Base-by-base conservation (phyloP, 2,113 vertebrate genomes). In the Camelus dromedarius region DNA sequence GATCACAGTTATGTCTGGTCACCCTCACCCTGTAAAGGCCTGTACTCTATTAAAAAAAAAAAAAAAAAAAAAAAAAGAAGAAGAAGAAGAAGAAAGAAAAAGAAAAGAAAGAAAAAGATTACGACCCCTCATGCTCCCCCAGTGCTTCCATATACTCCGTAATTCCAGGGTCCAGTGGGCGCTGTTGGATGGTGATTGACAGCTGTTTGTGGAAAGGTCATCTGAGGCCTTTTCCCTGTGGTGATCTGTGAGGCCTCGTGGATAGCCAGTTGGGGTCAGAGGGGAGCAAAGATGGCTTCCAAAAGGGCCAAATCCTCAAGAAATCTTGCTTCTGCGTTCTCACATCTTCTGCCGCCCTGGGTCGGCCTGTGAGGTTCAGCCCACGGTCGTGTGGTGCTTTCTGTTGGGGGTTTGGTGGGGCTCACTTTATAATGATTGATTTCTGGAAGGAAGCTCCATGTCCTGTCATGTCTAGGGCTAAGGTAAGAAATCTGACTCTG, bases 1-100 rank as follows among this genome's bases (percentile, higher is more conserved):
- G 56, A 95, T 80, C 32, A 20, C 52, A 96, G 30, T 87, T 86
- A 52, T 84, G 9, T 60, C 93, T 92, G 88, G 66, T 84, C 70
- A 72, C 28, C 32, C 24, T 73, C 50, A 69, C 58, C 35, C 30
- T 77, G 20, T 77, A 93, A 96, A 92, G 50, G 24, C 12, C 60
- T 7, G 16, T 69, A 48, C 35, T 70, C 50, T 79, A n/a, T 80
- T 22, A 48, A 64, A 69, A 69, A 69, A 82, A 93, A 80, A 83
- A 62, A 42, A 38, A 69, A 82, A 93, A 80, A 83, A 62, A 42
- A 38, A 38, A 38, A 5, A 4, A 38, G 38, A 38, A 42, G 38
- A 42, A 42, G 38, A 42, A 42, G 38, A 42, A 42, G 38, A 42
- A 42, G 38, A 42, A 42, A 42, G 38, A 42, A 42, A 42, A 42